Conservation (phyloP, 2,888 invertebrate genomes). For the Heliconius cydno region DNA sequence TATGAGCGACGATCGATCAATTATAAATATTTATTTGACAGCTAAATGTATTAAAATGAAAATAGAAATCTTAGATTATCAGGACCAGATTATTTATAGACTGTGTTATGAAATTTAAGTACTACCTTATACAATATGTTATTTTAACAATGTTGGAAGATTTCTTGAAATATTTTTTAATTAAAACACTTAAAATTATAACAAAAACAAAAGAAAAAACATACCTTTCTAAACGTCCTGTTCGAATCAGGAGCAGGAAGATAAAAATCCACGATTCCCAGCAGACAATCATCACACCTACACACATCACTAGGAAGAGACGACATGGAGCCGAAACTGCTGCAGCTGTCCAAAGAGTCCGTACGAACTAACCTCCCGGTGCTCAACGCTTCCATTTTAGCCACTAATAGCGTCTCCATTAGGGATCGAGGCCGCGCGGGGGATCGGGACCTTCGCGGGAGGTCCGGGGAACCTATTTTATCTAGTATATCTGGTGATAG, state of each 20-base stretch:
- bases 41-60: slow-evolving; percentile 12
- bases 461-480: slow-evolving; percentile 75
- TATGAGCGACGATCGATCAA: slow-evolving; percentile 39
- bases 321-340: slow-evolving; percentile 87
- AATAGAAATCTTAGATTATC: slow-evolving; percentile 7
- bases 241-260: slow-evolving; percentile 82
- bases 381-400: slow-evolving; percentile 90
- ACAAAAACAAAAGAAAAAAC: slow-evolving; percentile 45
- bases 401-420: slow-evolving; percentile 91
- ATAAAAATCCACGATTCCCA: slow-evolving; percentile 91
- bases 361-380: slow-evolving; percentile 86
- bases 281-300: slow-evolving; percentile 91
- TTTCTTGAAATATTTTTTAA: background rate
- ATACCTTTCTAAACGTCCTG: slow-evolving; percentile 85
- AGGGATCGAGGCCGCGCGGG: slow-evolving; percentile 88
- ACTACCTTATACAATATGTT: background rate
- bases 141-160: background rate
- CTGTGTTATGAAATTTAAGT: background rate
- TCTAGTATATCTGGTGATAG: slow-evolving; percentile 73
- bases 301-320: slow-evolving; percentile 90
- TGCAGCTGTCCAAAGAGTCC: slow-evolving; percentile 90
- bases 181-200: background rate
- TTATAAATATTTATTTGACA: slow-evolving; percentile 30
- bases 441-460: slow-evolving; percentile 74
- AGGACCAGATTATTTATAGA: background rate